Conservation (phyloP, 2,113 vertebrate species). For the Parus major region DNA sequence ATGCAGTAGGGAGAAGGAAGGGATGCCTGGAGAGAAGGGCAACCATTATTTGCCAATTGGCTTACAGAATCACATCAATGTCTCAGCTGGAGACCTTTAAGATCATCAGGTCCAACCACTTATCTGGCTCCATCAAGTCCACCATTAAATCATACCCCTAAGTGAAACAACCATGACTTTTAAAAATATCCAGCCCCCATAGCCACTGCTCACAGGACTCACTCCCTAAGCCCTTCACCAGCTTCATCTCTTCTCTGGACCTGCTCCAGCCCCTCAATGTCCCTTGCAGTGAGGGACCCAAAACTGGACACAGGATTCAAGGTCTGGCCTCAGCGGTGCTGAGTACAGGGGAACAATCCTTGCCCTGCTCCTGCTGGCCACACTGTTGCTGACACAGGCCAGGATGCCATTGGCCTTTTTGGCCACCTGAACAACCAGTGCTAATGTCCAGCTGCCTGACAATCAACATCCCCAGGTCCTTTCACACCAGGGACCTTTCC, state of each 20-base stretch:
- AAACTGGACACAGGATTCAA: background rate
- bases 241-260: background rate
- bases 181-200: rapidly evolving
- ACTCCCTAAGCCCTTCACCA: background rate
- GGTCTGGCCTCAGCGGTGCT: background rate
- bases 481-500: background rate
- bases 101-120: background rate
- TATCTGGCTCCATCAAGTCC: background rate
- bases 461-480: background rate
- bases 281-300: background rate
- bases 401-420: background rate
- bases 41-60: background rate
- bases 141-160: background rate
- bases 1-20: background rate
- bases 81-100: background rate
- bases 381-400: background rate
- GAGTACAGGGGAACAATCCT: background rate
- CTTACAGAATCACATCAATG: background rate
- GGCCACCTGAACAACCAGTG: background rate
- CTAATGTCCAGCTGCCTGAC: background rate
- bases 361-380: background rate
- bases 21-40: background rate
- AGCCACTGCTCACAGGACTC: background rate
- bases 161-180: background rate
- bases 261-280: background rate